Evolutionary conservation across 2,888 invertebrate genomes (phyloP).

Genomic region (Plemyria rubiginata): DNA sequence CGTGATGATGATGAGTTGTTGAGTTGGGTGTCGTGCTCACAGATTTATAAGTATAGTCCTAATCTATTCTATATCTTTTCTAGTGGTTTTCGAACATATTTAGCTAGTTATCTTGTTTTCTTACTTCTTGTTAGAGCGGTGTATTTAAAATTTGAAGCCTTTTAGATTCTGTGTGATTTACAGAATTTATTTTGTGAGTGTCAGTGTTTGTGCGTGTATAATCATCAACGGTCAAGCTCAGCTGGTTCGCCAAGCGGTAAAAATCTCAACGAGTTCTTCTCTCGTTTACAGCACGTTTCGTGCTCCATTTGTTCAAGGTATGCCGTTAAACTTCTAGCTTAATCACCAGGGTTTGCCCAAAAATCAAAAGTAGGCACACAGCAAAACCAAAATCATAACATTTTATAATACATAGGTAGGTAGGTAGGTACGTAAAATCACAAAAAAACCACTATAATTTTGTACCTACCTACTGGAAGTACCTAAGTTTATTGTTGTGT

Average conservation of each 20-base stretch:
- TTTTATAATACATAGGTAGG: not conserved
- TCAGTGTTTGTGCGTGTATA: slow-evolving; percentile 60
- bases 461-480: slow-evolving; percentile 37
- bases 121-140: not conserved
- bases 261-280: slow-evolving; percentile 76
- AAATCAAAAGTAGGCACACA: not conserved
- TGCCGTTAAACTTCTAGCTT: slow-evolving; percentile 58
- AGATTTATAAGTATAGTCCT: too few relatives aligned
- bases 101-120: slow-evolving; percentile 6
- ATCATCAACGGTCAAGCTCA: slow-evolving; percentile 79
- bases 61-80: not conserved
- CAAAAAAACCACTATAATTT: not conserved
- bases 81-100: not conserved
- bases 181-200: slow-evolving; percentile 42
- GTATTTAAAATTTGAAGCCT: not conserved
- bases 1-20: not conserved
- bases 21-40: slow-evolving; percentile 1
- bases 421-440: not conserved
- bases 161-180: slow-evolving; percentile 1
- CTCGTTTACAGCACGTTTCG: slow-evolving; percentile 71
- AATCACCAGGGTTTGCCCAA: slow-evolving; percentile 5
- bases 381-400: slow-evolving; percentile 4
- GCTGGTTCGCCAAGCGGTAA: slow-evolving; percentile 82
- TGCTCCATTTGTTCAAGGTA: slow-evolving; percentile 81
- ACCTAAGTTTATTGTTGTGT: slow-evolving; percentile 53